Percentiles rank a stretch among this genome's conserved stretches.
Conservation (phyloP, 2,797 vertebrate genomes). For the Spinus pinus region DNA sequence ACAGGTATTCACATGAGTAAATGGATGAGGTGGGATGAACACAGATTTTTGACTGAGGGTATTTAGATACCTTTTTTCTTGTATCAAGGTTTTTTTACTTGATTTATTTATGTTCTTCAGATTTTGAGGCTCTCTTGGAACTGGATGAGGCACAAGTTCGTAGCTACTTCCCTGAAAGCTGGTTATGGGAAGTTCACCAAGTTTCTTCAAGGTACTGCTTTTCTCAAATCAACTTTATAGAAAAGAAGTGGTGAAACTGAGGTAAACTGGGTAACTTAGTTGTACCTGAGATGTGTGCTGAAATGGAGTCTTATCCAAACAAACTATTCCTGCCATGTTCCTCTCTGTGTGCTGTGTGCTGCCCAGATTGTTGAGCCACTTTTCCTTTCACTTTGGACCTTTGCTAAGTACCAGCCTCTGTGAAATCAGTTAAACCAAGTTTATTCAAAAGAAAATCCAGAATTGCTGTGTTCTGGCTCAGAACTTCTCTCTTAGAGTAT, state of each 20-base stretch:
- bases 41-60: neutral
- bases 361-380: neutral
- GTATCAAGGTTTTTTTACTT: neutral
- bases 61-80: neutral
- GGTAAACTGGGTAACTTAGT: neutral
- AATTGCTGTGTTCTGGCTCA: neutral
- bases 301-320: neutral
- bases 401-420: neutral
- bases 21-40: neutral
- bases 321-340: neutral
- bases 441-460: neutral
- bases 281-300: neutral
- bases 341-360: neutral
- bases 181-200: constrained; percentile 91
- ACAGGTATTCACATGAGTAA: neutral
- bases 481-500: neutral
- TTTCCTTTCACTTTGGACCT: neutral
- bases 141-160: constrained; percentile 77
- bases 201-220: constrained; percentile 64
- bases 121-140: constrained; percentile 67
- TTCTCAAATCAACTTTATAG: neutral
- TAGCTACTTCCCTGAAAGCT: constrained; percentile 94
- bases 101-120: constrained; percentile 31
- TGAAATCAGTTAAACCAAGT: neutral
- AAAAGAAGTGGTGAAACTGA: neutral